Evolutionary conservation across 2,113 vertebrate genomes (phyloP), one percentile per base, ranked within the genome.

Genomic region (Triplophysa tibetana): DNA sequence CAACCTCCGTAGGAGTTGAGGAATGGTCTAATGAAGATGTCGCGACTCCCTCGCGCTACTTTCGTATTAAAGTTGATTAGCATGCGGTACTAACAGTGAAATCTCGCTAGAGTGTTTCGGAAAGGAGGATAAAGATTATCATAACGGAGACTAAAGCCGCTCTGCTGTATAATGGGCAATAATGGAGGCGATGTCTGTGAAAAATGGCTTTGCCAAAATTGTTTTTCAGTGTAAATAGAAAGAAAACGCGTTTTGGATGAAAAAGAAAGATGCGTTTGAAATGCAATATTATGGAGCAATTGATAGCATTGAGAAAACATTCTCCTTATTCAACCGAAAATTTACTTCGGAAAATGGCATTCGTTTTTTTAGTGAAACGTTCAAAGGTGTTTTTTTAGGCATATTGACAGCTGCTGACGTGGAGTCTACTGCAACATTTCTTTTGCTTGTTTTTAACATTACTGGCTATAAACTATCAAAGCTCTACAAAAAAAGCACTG

Each of bases 31-130:
- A 77, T 67, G 75, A 70, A 64, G 74, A 61, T 68, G 45, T 66
- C 21, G 56, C 23, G 68, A 68, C 60, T 77, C 75, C 38, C 70
- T 77, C n/a, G 2, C 38, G 90, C 88, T 87, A 87, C 82, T 78
- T 38, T 54, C 17, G 86, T 82, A 90, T 90, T 89, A 89, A 87
- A 86, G 80, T 85, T 90, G 86, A 92, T 92, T 93, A 92, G 87
- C 90, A 89, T 92, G 87, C 81, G 58, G 41, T 60, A 87, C 91
- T 89, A 90, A 91, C 85, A 26, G 50, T 56, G 68, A 52, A 33
- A 52, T 43, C 43, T 45, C 33, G 1, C 56, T 29, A 23, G 68
- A 82, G 64, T 38, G 61, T 72, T 82, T 78, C 19, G 62, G 19
- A 74, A 38, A n/a, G 54, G 29, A 80, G 54, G 78, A 64, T 65